Conservation (phyloP, 2,888 invertebrate genomes). For the Tipula helvola region DNA sequence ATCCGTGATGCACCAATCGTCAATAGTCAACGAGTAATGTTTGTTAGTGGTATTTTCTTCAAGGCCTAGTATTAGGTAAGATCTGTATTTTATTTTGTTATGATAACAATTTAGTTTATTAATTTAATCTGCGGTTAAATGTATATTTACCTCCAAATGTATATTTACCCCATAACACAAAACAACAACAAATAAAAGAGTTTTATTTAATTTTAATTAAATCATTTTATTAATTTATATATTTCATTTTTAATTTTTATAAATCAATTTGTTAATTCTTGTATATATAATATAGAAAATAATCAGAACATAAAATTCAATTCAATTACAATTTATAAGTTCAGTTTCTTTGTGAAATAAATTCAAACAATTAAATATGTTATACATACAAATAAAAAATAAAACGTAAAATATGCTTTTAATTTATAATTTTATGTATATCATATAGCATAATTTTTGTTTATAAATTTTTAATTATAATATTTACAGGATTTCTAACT, state of each 20-base stretch:
- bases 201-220: not conserved
- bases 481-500: not conserved
- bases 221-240: not conserved
- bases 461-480: not conserved
- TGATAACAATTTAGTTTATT: too few relatives aligned
- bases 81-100: too few relatives aligned
- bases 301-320: not conserved
- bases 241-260: not conserved
- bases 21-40: too few relatives aligned
- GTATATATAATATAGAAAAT: not conserved
- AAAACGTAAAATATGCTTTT: not conserved
- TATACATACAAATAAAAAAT: not conserved
- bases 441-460: not conserved
- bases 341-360: not conserved
- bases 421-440: not conserved
- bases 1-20: too few relatives aligned
- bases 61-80: too few relatives aligned
- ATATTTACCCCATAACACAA: not conserved
- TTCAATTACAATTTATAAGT: not conserved
- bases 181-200: not conserved
- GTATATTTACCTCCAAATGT: too few relatives aligned
- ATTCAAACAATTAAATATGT: not conserved
- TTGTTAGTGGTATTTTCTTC: too few relatives aligned
- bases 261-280: not conserved
- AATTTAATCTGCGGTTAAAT: too few relatives aligned